These are phyloP conservation scores for Drosophila bipectinata DNA, from an alignment of 1,140 invertebrate species.

Conservation along the genomic window DNA sequence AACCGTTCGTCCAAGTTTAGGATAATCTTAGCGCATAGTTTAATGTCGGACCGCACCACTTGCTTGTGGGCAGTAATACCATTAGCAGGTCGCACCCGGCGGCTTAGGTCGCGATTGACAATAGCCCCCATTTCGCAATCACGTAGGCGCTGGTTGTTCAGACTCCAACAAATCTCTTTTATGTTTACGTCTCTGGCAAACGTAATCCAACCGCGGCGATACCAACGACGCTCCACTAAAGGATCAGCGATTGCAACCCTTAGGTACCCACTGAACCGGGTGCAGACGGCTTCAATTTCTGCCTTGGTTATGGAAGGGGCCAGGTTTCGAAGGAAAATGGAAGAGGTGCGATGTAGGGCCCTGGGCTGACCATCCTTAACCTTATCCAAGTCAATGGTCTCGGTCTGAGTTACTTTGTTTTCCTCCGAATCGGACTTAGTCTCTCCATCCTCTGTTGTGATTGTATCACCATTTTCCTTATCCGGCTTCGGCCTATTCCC, in stretches of 20 bases:
- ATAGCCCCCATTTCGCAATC: constrained; percentile 97
- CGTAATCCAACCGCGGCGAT: constrained; percentile 98
- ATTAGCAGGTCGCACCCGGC: constrained; percentile 95
- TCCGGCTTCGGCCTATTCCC: neutral
- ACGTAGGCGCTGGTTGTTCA: constrained; percentile 94
- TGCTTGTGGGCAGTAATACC: constrained; percentile 96
- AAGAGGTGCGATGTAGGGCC: constrained; percentile 96
- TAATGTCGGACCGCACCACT: constrained; percentile 96
- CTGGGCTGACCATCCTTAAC: constrained; percentile 86
- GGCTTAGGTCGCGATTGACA: constrained; percentile 96
- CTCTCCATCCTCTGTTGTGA: constrained; percentile 33
- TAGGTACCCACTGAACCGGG: constrained; percentile 97
- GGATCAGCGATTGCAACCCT: constrained; percentile 98
- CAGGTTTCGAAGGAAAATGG: constrained; percentile 98
- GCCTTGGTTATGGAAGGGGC: constrained; percentile 97
- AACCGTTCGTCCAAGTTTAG: constrained; percentile 95
- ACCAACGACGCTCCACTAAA: constrained; percentile 96
- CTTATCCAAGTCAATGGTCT: constrained; percentile 83
- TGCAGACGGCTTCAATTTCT: constrained; percentile 98
- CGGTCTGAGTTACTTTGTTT: constrained; percentile 33
- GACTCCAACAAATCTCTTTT: constrained; percentile 99
- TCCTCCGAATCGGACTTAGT: constrained; percentile 50
- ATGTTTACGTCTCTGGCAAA: constrained; percentile 98
- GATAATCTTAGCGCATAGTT: constrained; percentile 97
- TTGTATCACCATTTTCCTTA: constrained; percentile 8